Evolutionary conservation across 2,113 vertebrate species (phyloP), one percentile per base, ranked within the genome.

Genomic region (Bufo bufo): DNA sequence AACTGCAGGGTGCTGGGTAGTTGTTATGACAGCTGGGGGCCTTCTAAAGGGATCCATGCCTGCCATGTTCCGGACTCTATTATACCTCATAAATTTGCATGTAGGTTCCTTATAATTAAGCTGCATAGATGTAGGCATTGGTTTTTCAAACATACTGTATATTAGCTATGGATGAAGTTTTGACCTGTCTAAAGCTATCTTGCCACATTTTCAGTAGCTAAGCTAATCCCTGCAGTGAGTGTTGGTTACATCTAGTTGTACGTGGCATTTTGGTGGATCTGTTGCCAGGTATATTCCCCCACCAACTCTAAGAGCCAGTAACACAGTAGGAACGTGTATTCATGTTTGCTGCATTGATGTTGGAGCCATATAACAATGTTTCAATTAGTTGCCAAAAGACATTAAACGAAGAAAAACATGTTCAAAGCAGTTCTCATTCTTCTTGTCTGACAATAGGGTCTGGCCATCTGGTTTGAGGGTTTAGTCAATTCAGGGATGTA

Each of bases 161-260:
- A 33, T 33, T 33, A 33, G 3, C 7, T 72, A 72, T 71, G 23
- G 33, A 71, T 43, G 33, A 12, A 72, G 4, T 45, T 72, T 45
- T 45, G 69, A 47, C 69, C 69, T 43, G 33, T 4, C 69, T 13
- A 72, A 17, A 72, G 66, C 66, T 12, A 45, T 43, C 69, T 3
- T 45, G 16, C 72, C 71, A 75, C 43, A 75, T 75, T 75, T 47
- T 12, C 71, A 74, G 71, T 7, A 74, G 12, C 4, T 43, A 16
- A 6, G 47, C 11, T 4, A 45, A 71, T 45, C 1, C 71, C 71
- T 74, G 43, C 72, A 49, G 45, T 72, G 69, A 17, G 12, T 72
- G 69, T 19, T 74, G 71, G 33, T 74, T 75, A 19, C 72, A 75
- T 75, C 72, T n/a, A 74, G 71, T 74, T 9, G 72, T 75, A 92